Evolutionary conservation across 2,888 invertebrate genomes (phyloP).

Genomic region (Gisinianus flammeolus): DNA sequence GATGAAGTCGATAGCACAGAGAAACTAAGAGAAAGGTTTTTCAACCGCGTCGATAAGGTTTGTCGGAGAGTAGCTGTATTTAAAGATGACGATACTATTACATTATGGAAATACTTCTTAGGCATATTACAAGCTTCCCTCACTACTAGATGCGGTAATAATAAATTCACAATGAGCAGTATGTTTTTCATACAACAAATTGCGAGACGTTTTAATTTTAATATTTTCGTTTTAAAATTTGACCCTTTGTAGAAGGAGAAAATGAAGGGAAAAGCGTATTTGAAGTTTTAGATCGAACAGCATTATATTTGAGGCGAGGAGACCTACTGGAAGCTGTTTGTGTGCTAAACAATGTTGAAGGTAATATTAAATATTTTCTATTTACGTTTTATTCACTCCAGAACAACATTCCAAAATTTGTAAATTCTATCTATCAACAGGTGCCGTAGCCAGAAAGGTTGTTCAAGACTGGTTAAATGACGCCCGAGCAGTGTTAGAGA

Average conservation of each 20-base stretch:
- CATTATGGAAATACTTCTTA: constrained; percentile 52
- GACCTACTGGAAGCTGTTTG: constrained; percentile 51
- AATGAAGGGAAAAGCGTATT: constrained; percentile 38
- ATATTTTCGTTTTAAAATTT: constrained; percentile 12
- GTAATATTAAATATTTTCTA: constrained; percentile 32
- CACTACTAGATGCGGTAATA: constrained; percentile 40
- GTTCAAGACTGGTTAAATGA: constrained; percentile 54
- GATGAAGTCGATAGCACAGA: constrained; percentile 49
- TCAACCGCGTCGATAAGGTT: constrained; percentile 49
- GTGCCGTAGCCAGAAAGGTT: constrained; percentile 47
- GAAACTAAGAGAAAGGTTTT: constrained; percentile 48
- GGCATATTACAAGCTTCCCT: constrained; percentile 44
- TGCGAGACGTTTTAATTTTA: background rate
- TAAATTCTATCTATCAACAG: constrained; percentile 28
- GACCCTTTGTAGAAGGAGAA: constrained; percentile 43
- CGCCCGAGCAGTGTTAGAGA: constrained; percentile 51
- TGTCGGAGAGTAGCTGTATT: constrained; percentile 49
- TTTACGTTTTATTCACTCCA: background rate
- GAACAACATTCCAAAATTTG: background rate
- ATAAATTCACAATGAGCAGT: background rate
- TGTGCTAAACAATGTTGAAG: constrained; percentile 49
- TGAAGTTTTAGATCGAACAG: constrained; percentile 48
- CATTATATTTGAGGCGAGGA: constrained; percentile 47
- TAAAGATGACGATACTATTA: constrained; percentile 48
- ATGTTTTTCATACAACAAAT: background rate